phyloP scores from a whole-genome alignment of 2,113 vertebrate genomes.

The Barbus barbus region DNA sequence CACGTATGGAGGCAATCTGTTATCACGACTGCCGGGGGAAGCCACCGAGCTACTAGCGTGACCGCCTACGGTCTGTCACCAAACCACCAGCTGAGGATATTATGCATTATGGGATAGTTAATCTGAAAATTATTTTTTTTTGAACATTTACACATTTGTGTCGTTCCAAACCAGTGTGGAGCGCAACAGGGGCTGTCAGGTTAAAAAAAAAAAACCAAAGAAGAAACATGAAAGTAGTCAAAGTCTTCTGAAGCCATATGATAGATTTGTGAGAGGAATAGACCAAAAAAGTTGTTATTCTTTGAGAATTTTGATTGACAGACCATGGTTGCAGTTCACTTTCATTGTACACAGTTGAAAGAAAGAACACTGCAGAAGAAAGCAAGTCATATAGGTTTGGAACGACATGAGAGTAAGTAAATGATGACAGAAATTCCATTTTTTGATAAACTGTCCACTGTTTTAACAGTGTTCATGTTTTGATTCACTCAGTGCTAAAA shows the following conservation, averaged over 20 bases:
- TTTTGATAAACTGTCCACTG: neutral
- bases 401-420: neutral
- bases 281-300: neutral
- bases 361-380: neutral
- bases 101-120: neutral
- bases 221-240: neutral
- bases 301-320: neutral
- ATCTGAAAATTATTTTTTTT: neutral
- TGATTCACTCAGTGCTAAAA: neutral
- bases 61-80: neutral
- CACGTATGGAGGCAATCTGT: conserved; percentile 27
- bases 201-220: too few relatives aligned
- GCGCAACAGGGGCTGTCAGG: neutral
- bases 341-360: neutral
- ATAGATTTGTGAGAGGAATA: neutral
- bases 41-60: neutral
- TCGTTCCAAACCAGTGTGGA: neutral
- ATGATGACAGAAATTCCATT: neutral
- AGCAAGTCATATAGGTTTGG: neutral
- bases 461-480: neutral
- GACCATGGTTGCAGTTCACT: neutral
- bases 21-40: neutral
- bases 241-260: neutral
- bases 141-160: neutral
- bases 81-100: conserved; percentile 9